These are phyloP conservation scores for Actenoides hombroni DNA, from an alignment of 2,113 vertebrate genomes.

Conservation along the genomic window DNA sequence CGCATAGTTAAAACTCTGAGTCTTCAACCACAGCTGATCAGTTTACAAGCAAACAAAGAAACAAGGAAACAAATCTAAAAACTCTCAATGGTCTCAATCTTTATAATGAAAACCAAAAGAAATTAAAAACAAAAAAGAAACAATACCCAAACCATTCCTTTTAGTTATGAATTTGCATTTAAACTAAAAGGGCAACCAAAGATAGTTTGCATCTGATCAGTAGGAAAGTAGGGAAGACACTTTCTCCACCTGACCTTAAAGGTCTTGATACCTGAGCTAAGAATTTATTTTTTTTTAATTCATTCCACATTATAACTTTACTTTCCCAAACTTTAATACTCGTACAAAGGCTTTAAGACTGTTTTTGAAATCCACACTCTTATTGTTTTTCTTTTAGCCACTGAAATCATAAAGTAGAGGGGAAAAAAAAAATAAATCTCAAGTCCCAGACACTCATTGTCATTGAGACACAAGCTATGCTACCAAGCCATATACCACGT, in stretches of 20 bases:
- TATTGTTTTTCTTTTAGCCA: not conserved
- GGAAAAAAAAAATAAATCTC: not conserved
- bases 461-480: not conserved
- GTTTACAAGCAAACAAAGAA: not conserved
- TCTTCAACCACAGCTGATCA: not conserved
- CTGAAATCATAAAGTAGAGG: not conserved
- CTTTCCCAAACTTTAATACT: not conserved
- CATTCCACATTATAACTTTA: not conserved
- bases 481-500: not conserved
- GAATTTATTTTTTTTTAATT: not conserved
- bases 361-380: not conserved
- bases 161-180: not conserved
- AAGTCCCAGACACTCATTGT: not conserved
- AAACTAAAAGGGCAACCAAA: not conserved
- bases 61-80: not conserved
- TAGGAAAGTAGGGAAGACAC: not conserved
- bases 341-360: not conserved
- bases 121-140: not conserved
- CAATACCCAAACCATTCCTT: fast-evolving
- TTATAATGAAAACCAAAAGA: not conserved
- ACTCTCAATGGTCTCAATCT: not conserved
- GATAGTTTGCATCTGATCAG: not conserved
- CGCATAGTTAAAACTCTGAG: not conserved
- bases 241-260: not conserved
- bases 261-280: not conserved